Conservation (phyloP, 2,113 vertebrate species). For the Climacteris rufus region DNA sequence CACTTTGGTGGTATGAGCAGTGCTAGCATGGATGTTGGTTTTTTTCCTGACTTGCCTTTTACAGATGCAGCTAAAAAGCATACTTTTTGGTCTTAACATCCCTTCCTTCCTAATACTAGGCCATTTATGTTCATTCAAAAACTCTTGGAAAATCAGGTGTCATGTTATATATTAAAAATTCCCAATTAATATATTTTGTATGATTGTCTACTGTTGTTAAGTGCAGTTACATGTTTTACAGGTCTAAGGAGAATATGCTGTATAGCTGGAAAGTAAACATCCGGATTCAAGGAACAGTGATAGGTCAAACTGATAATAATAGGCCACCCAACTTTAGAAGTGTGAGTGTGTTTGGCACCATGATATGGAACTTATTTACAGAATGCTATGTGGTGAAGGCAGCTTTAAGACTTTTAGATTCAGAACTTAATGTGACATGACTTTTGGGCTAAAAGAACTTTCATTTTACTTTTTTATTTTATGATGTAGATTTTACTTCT, state of each 20-base stretch:
- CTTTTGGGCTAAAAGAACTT: background rate
- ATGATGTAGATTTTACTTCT: background rate
- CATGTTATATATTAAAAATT: background rate
- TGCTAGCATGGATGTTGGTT: background rate
- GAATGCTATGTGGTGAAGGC: background rate
- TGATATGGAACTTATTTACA: background rate
- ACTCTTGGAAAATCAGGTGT: background rate
- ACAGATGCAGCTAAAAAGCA: background rate
- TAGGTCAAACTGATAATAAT: background rate
- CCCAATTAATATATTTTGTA: background rate
- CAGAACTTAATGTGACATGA: background rate
- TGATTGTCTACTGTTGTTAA: background rate
- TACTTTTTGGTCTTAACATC: background rate
- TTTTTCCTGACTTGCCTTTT: background rate
- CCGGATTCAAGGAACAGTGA: background rate
- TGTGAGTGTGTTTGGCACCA: background rate
- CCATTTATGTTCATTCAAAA: background rate
- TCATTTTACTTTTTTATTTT: background rate
- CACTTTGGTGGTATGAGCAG: background rate
- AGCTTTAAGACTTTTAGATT: background rate
- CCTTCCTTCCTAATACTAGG: background rate
- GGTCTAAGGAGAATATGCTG: background rate
- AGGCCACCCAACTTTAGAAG: background rate
- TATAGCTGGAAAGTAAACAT: background rate
- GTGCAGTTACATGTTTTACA: background rate